Evolutionary conservation across 92 coral and sea anemone species (phyloP).

Genomic region (Porites evermanni): DNA sequence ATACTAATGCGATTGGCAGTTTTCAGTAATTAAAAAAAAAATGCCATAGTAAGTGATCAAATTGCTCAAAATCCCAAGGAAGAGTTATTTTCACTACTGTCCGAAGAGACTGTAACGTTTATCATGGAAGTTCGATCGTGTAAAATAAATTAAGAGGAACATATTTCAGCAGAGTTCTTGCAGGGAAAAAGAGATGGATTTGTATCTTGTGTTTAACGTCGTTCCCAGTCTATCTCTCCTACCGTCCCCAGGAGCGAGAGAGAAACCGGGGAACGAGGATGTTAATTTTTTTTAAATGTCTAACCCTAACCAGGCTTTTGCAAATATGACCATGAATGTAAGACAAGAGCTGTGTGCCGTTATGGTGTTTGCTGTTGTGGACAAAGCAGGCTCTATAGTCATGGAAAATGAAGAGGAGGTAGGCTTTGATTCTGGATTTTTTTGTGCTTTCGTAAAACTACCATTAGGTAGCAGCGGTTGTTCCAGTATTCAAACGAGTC

Average conservation of each 20-base stretch:
- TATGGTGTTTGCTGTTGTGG: constrained; percentile 99
- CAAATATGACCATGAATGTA: constrained; percentile 96
- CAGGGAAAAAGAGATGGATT: neutral
- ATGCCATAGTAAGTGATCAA: too few relatives aligned
- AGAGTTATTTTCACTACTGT: too few relatives aligned
- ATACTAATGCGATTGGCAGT: too few relatives aligned
- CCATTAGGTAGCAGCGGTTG: neutral
- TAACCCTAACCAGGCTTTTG: constrained; percentile 80
- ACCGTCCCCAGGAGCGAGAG: too few relatives aligned
- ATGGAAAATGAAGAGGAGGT: constrained; percentile 98
- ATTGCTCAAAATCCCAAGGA: too few relatives aligned
- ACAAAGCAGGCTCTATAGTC: constrained; percentile 85
- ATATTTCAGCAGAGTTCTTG: neutral
- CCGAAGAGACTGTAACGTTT: too few relatives aligned
- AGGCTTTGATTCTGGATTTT: neutral
- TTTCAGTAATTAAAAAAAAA: too few relatives aligned
- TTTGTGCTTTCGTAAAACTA: neutral
- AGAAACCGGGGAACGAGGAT: too few relatives aligned
- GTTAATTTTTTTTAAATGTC: too few relatives aligned
- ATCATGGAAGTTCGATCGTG: too few relatives aligned
- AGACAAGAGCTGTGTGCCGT: constrained; percentile 96
- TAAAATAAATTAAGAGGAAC: too few relatives aligned
- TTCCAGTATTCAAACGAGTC: too few relatives aligned
- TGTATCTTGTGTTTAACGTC: neutral
- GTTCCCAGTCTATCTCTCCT: neutral